Base-by-base conservation (phyloP, 2,888 invertebrate species). In the Pedicia rivosa region DNA sequence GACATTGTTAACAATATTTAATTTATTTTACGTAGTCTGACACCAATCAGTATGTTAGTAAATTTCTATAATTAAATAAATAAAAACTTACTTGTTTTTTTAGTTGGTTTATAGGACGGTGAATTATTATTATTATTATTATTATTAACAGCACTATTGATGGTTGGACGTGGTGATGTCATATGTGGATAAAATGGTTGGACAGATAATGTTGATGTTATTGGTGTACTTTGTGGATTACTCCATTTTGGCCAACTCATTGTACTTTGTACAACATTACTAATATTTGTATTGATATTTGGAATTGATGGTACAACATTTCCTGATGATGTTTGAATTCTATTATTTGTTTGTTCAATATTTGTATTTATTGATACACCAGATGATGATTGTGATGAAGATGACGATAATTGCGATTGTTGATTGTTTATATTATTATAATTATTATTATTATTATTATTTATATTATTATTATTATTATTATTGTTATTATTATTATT, bases 101-200 rank as follows among this genome's bases (percentile, higher is more conserved):
- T 82, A 49, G 78, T 77, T 49, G 77, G 63, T 56, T 67, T 67
- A 52, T 63, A 59, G 48, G 66, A 51, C 50, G 54, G 50, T 51
- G 51, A 51, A 46, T 52, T 48, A 52, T 46, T 49, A 47, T 48
- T 51, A 47, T 47, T 47, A 40, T 40, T 35, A 33, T 39, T 39
- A 38, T 51, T 52, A 50, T 51, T 50, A 48, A 55, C 47, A 48
- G 51, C 46, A 42, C 46, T 48, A 47, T 49, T 50, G 42, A 47
- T 46, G 46, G 45, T 47, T 44, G 48, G 50, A 46, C 48, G 47
- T 30, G 47, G 44, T 40, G 50, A 47, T 43, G 48, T 50, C 43
- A 47, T 51, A 43, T 48, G 45, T 44, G 51, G 48, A 48, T 50
- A 46, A 37, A 48, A 50, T 40, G 46, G 42, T 42, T 51, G 46